These are phyloP conservation scores for Cladopsammia gracilis DNA, from an alignment of 64 coral and sea anemone species.

Conservation along the genomic window DNA sequence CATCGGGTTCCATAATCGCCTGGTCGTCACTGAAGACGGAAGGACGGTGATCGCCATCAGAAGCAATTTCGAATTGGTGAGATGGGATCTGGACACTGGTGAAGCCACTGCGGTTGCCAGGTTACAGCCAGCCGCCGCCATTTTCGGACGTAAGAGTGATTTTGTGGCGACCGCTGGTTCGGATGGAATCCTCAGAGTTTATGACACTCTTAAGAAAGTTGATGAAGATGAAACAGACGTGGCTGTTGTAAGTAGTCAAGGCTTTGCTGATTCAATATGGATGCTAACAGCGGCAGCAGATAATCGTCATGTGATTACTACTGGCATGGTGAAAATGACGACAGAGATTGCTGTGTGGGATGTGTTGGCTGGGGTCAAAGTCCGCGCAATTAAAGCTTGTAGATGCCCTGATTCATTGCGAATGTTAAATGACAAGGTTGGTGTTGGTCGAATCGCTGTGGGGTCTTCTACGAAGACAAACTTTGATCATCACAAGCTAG, in stretches of 20 bases:
- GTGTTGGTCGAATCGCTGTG: slow-evolving; percentile 42
- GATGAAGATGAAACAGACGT: slow-evolving; percentile 47
- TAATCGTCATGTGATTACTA: slow-evolving; percentile 45
- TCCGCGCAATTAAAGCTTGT: slow-evolving; percentile 18
- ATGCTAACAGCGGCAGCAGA: slow-evolving; percentile 20
- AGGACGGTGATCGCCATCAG: neutral
- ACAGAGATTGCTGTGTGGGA: slow-evolving; percentile 61
- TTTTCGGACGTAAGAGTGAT: slow-evolving; percentile 8
- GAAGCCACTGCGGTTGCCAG: slow-evolving; percentile 11
- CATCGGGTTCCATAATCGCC: slow-evolving; percentile 5
- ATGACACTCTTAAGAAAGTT: neutral
- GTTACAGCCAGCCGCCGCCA: slow-evolving; percentile 21
- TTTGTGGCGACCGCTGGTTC: slow-evolving; percentile 3
- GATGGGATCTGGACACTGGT: slow-evolving; percentile 24
- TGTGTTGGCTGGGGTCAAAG: slow-evolving; percentile 32
- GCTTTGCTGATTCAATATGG: slow-evolving; percentile 48
- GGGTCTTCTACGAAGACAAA: slow-evolving; percentile 55
- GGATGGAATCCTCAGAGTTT: slow-evolving; percentile 37
- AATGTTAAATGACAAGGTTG: slow-evolving; percentile 34
- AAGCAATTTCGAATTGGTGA: slow-evolving; percentile 29
- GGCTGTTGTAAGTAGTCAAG: neutral
- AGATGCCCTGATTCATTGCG: slow-evolving; percentile 25
- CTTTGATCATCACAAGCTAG: slow-evolving; percentile 76
- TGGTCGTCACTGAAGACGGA: slow-evolving; percentile 25
- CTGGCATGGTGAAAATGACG: slow-evolving; percentile 12